phyloP scores from a whole-genome alignment of 2,888 invertebrate species.

The Argyresthia albistria region DNA sequence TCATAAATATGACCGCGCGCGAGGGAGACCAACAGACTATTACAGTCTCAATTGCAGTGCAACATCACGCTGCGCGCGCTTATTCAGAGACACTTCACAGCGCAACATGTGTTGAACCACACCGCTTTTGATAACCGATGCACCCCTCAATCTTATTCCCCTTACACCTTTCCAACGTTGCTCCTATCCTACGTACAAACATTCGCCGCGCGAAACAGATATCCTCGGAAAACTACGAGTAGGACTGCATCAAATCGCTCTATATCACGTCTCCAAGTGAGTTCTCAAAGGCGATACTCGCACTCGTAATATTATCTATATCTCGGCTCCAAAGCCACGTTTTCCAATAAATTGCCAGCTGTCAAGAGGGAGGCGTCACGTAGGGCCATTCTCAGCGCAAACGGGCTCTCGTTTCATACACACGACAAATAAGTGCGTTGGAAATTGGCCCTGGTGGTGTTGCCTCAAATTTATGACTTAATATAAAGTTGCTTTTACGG shows the following conservation, averaged over 20 bases:
- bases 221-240: background rate
- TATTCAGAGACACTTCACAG: too few species aligned
- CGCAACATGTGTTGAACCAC: too few species aligned
- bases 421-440: conserved; percentile 26
- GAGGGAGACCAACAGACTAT: too few species aligned
- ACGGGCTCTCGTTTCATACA: conserved; percentile 6
- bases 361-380: conserved; percentile 40
- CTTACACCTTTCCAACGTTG: too few species aligned
- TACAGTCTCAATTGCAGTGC: too few species aligned
- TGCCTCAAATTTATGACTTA: conserved; percentile 49
- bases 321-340: conserved; percentile 23
- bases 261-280: background rate
- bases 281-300: background rate
- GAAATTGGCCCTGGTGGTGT: conserved; percentile 40
- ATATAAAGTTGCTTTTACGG: conserved; percentile 45
- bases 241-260: background rate
- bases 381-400: conserved; percentile 22
- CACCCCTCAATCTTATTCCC: too few species aligned
- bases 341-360: conserved; percentile 41
- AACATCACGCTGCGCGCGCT: too few species aligned
- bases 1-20: too few species aligned
- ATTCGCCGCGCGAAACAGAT: too few species aligned
- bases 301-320: background rate
- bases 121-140: too few species aligned
- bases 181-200: too few species aligned